A percentile compares a stretch with the other conserved stretches of the same genome.
phyloP scores from a whole-genome alignment of 1,140 invertebrate species.

The Sipha flava region DNA sequence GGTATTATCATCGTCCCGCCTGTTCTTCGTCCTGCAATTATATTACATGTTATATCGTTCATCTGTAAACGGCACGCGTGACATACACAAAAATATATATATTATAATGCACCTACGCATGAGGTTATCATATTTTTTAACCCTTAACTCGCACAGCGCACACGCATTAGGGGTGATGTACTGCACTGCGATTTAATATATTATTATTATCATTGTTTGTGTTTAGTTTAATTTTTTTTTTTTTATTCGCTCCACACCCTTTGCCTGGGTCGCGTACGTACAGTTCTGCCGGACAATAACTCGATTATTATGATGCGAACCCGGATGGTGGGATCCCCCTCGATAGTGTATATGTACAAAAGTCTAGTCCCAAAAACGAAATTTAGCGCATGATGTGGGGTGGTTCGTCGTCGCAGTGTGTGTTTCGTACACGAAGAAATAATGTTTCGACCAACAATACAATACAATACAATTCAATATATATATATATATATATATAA shows the following conservation, averaged over 20 bases:
- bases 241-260: not conserved
- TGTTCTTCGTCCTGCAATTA: no score
- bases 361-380: not conserved
- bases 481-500: no score
- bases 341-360: no score
- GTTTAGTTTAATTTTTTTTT: not conserved
- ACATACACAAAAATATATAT: not conserved
- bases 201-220: not conserved
- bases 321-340: not conserved
- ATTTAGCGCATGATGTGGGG: not conserved
- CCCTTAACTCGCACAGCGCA: not conserved
- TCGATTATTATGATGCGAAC: not conserved
- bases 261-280: no score
- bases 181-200: not conserved
- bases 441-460: not conserved
- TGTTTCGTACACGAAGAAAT: not conserved
- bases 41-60: no score
- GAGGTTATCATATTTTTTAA: not conserved
- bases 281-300: constrained; percentile 1
- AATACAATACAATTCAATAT: not conserved
- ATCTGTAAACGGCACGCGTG: no score
- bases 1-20: no score
- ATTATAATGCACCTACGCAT: not conserved
- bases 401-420: not conserved
- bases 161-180: no score